Base-by-base conservation (phyloP, 2,888 invertebrate genomes). In the Eurytoma adleriae region DNA sequence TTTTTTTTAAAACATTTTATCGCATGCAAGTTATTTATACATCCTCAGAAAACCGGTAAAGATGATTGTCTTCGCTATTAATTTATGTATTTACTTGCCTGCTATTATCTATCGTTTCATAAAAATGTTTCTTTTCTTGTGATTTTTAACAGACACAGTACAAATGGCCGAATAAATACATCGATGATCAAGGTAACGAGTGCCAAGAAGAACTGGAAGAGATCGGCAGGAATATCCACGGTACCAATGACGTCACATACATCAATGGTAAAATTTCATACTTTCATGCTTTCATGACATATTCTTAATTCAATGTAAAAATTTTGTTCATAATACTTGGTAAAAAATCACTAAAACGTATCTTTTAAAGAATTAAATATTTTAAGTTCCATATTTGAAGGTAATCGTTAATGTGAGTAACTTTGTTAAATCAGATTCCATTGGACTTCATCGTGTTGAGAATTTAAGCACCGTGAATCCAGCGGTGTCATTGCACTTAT, bases 371-470 rank as follows among this genome's bases (percentile, higher is more conserved):
- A 79, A 67, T 56, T 50, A 73, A 71, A 48, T 16, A 62, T 59
- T 70, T 52, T 48, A 24, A 3, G 14, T 30, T n/a, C 1, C 7
- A 1, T 3, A 30, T 56, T 30, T 10, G 1, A 12, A 40, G 3
- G 20, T 48, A 24, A 71, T 59, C 5, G 20, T 27, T 16, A 16
- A 54, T 50, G 0, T 57, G 40, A 1, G 10, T 10, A 40, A 40
- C 10, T 0, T 52, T 57, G n/a, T 79, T 20, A 1, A n/a, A 20
- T 56, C 14, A 99, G 99, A 99, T 91, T 95, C 96, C 0, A 91
- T 99, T 84, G 99, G 99, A 0, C 93, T 99, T 16, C 99, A 99
- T 90, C 94, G 99, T 0, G 97, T 99, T 85, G 98, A 98, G 92
- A 99, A 99, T 90, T 94, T 96, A 0, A 98, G 97, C 13, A 95